Conservation (phyloP, 2,888 invertebrate species). For the Erpobdella octoculata region DNA sequence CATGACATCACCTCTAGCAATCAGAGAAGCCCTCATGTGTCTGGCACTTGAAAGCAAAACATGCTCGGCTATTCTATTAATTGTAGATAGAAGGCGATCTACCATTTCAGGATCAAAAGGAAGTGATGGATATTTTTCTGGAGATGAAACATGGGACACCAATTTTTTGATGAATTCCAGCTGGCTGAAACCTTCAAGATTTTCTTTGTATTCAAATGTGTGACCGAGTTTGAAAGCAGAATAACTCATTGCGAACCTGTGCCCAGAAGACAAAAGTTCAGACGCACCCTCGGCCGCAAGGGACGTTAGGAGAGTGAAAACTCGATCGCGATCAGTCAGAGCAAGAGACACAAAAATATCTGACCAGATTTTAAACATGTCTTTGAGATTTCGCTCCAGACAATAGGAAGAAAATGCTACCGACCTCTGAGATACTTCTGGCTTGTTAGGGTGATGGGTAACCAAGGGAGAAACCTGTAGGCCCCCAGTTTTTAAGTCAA, state of each 20-base stretch:
- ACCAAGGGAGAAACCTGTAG: slow-evolving; percentile 61
- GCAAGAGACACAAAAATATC: slow-evolving; percentile 60
- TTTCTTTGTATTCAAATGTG: slow-evolving; percentile 66
- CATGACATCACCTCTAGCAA: neutral
- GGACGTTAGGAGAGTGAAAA: slow-evolving; percentile 71
- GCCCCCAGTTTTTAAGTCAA: slow-evolving; percentile 58
- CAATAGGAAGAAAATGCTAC: slow-evolving; percentile 67
- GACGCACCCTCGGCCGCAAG: slow-evolving; percentile 71
- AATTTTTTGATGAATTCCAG: slow-evolving; percentile 51
- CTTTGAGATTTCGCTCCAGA: slow-evolving; percentile 68
- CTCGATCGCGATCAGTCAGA: slow-evolving; percentile 61
- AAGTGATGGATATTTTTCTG: neutral
- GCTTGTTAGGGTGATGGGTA: slow-evolving; percentile 58
- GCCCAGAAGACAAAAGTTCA: slow-evolving; percentile 60
- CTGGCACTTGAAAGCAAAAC: neutral
- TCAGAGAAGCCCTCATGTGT: neutral
- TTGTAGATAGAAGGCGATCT: neutral
- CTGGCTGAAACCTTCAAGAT: slow-evolving; percentile 68
- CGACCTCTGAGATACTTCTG: slow-evolving; percentile 14
- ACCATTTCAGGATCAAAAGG: neutral
- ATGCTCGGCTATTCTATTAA: neutral
- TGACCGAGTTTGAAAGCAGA: slow-evolving; percentile 70
- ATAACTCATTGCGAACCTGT: slow-evolving; percentile 71
- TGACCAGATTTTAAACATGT: slow-evolving; percentile 74
- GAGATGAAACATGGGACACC: slow-evolving; percentile 7